Conservation (phyloP, 2,113 vertebrate species). For the Choloepus hoffmanni region DNA sequence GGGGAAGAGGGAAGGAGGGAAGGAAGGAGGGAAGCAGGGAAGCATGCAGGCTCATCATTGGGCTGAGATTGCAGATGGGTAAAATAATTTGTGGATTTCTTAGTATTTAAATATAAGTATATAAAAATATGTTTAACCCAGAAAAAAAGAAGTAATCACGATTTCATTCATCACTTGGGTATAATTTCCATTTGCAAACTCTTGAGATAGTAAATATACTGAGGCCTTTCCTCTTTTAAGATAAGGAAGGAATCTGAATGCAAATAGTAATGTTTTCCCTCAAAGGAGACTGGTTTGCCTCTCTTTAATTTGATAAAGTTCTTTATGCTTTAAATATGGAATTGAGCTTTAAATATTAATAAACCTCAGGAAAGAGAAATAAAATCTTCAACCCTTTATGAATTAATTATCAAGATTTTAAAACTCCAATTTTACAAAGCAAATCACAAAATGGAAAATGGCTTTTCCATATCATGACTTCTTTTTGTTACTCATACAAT, state of each 20-base stretch:
- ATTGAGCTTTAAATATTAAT: conserved; percentile 77
- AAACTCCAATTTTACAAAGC: conserved; percentile 68
- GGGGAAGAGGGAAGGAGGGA: background rate
- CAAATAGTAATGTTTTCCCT: conserved; percentile 72
- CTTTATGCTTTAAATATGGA: conserved; percentile 70
- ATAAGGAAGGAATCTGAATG: conserved; percentile 62
- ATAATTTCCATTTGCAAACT: conserved; percentile 60
- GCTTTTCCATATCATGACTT: conserved; percentile 56
- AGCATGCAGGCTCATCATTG: background rate
- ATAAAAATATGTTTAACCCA: background rate
- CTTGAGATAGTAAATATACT: conserved; percentile 20
- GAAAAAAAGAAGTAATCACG: conserved; percentile 45
- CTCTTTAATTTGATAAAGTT: conserved; percentile 77
- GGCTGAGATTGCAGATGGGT: background rate
- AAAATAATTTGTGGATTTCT: conserved; percentile 5
- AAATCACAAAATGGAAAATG: conserved; percentile 67
- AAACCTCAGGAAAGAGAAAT: conserved; percentile 64
- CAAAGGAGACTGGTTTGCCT: conserved; percentile 70
- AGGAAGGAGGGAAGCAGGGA: no score
- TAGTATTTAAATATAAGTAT: background rate
- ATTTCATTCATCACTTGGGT: conserved; percentile 15
- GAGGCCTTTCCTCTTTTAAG: conserved; percentile 55
- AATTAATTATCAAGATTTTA: conserved; percentile 79
- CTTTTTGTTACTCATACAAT: conserved; percentile 51
- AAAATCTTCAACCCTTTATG: conserved; percentile 71